phyloP scores from a whole-genome alignment of 2,113 vertebrate genomes.

The Gambusia affinis region DNA sequence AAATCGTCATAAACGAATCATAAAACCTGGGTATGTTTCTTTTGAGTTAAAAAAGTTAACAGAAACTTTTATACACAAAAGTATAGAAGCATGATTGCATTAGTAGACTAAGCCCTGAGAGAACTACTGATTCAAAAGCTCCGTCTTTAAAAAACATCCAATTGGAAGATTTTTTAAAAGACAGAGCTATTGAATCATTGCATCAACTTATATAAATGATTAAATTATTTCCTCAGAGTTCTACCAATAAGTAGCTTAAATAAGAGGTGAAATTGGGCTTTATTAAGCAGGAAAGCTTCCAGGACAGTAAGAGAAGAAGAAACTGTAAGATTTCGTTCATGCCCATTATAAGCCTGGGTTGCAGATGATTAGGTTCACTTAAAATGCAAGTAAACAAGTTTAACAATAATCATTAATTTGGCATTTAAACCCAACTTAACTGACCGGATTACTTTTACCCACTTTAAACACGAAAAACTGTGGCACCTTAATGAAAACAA shows the following conservation, averaged over 20 bases:
- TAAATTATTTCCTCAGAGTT: neutral
- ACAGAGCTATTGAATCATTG: no score
- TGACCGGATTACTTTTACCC: neutral
- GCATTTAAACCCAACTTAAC: neutral
- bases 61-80: no score
- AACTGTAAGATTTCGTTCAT: neutral
- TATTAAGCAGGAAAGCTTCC: neutral
- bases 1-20: no score
- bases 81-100: no score
- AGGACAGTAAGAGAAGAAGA: neutral
- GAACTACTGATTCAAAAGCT: no score
- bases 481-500: neutral
- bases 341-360: neutral
- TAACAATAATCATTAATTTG: neutral
- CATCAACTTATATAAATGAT: neutral
- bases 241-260: no score
- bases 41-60: no score
- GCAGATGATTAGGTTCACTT: no score
- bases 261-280: neutral
- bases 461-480: neutral
- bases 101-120: no score
- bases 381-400: neutral
- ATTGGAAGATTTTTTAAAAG: no score
- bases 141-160: no score
- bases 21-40: no score